Conservation (phyloP, 2,888 invertebrate species). For the Hymenopus coronatus region DNA sequence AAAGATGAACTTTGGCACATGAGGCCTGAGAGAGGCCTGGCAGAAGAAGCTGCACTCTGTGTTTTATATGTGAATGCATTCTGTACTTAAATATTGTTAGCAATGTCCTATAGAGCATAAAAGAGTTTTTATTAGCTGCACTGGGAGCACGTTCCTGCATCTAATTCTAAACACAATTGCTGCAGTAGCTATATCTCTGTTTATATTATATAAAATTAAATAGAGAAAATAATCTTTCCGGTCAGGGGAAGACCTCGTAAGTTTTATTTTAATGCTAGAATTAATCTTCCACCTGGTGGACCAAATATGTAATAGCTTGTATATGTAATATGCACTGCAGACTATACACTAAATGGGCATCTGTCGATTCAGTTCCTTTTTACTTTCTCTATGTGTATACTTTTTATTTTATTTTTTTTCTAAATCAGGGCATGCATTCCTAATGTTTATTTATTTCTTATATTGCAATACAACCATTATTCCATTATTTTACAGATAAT, state of each 20-base stretch:
- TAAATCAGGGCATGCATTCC: too few species aligned
- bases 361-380: not conserved
- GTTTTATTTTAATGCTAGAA: not conserved
- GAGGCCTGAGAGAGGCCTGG: not conserved
- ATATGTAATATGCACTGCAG: not conserved
- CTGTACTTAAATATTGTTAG: not conserved
- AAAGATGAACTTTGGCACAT: not conserved
- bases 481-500: too few species aligned
- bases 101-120: not conserved
- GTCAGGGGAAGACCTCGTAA: not conserved
- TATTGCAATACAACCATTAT: too few species aligned
- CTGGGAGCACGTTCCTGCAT: not conserved
- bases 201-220: not conserved
- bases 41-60: not conserved
- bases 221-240: not conserved
- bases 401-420: too few species aligned
- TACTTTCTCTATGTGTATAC: too few species aligned
- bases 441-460: too few species aligned
- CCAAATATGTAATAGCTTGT: not conserved
- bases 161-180: constrained; percentile 15
- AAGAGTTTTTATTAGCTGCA: not conserved
- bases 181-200: not conserved
- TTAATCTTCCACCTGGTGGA: too few species aligned
- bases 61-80: not conserved
- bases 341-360: not conserved